Evolutionary conservation across 2,113 vertebrate genomes (phyloP), one percentile per base, ranked within the genome.

Genomic region (Anarrhichthys ocellatus): DNA sequence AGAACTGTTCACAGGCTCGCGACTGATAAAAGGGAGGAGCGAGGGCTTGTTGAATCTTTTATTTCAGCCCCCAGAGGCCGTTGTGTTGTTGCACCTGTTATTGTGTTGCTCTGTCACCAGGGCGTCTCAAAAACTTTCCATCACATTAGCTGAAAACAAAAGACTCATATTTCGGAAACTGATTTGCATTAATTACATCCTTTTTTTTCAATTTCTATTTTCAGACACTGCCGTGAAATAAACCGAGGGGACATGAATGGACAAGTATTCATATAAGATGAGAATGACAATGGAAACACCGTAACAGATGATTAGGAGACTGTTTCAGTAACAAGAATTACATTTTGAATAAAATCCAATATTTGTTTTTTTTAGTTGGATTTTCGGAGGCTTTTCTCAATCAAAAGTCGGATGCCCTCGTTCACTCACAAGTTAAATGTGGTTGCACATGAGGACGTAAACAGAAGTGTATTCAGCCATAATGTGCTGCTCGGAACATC

Each of bases 81-180:
- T 71, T n/a, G 0, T 78, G 82, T 93, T 93, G 80, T 90, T 82
- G 76, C 87, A 90, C 76, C 67, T 89, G 85, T 59, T 54, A 38
- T 22, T 70, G 83, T 90, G 75, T 82, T 85, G 66, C 17, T 56
- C 52, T 67, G 64, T 83, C 80, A 29, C 52, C 64, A 62, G 22
- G 78, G 73, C 7, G 3, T 54, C 66, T 63, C 20, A 24, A 1
- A 84, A 80, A 42, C n/a, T 13, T 52, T 81, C 69, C 20, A 15
- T 9, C 70, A 58, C 69, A 70, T 72, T 73, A 11, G 18, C 38
- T 66, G 73, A 65, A 87, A 29, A 73, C 64, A 80, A 54, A 54
- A 70, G 42, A 13, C 22, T 54, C 1, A 1, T 24, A 27, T 40
- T 63, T 74, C 9, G 15, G 24, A 68, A 63, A 9, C 29, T 34